Conservation (phyloP, 2,888 invertebrate genomes). For the Pristionchus exspectatus region DNA sequence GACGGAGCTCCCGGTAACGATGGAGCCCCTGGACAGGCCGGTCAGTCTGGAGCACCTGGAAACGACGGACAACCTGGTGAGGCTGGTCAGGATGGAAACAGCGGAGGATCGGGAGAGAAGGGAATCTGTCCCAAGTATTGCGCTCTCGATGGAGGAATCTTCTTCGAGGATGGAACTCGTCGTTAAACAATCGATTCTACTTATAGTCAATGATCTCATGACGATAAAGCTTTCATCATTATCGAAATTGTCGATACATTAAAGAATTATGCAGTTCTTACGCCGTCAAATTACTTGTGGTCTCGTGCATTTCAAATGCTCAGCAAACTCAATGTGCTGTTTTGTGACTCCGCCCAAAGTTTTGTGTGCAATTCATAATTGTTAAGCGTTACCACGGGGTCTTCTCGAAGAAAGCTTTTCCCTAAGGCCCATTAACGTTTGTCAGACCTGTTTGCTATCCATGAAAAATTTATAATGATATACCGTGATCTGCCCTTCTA, state of each 20-base stretch:
- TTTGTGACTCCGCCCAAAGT: too few species aligned
- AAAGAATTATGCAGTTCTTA: neutral
- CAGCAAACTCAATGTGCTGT: too few species aligned
- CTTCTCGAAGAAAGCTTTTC: too few species aligned
- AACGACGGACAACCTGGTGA: slow-evolving; percentile 52
- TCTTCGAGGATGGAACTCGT: slow-evolving; percentile 58
- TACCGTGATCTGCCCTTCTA: too few species aligned
- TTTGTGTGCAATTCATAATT: too few species aligned
- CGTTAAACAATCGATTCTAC: slow-evolving; percentile 9
- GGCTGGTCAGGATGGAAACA: slow-evolving; percentile 67
- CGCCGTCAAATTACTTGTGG: too few species aligned
- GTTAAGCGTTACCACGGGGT: too few species aligned
- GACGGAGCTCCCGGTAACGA: neutral
- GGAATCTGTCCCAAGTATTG: slow-evolving; percentile 59
- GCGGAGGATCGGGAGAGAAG: slow-evolving; percentile 56
- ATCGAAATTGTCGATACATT: neutral
- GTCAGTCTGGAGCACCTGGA: slow-evolving; percentile 19
- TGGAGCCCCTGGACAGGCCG: slow-evolving; percentile 30
- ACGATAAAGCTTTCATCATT: neutral
- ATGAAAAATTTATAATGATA: too few species aligned
- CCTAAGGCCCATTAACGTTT: too few species aligned
- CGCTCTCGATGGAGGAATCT: slow-evolving; percentile 57
- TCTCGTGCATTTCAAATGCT: too few species aligned
- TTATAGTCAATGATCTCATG: neutral
- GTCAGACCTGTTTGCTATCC: too few species aligned